Evolutionary conservation across 2,888 invertebrate species (phyloP).

Genomic region (Podotricha telesiphe): DNA sequence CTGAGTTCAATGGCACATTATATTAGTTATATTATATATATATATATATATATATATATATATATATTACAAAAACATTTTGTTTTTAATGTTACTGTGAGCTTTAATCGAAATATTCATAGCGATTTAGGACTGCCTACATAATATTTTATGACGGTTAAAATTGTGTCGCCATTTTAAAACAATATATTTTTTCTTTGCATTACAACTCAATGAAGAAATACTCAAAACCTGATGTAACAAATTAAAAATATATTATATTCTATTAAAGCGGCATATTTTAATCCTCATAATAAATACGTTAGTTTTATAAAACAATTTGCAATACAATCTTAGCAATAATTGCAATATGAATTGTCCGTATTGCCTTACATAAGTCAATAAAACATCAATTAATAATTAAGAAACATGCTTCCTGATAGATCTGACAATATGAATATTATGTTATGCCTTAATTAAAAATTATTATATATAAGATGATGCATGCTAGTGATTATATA

Average conservation of each 20-base stretch:
- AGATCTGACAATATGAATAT: constrained; percentile 81
- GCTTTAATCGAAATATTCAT: constrained; percentile 30
- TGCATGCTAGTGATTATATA: constrained; percentile 69
- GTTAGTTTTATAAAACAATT: constrained; percentile 7
- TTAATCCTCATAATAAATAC: background rate
- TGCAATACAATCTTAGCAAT: constrained; percentile 16
- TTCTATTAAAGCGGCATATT: background rate
- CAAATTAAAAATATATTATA: background rate
- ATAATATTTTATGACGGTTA: constrained; percentile 1
- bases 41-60: constrained; percentile 1
- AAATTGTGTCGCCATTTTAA: background rate
- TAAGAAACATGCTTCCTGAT: constrained; percentile 82
- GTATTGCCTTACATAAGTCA: constrained; percentile 53
- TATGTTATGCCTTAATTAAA: constrained; percentile 79
- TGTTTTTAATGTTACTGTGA: constrained; percentile 25
- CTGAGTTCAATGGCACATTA: background rate
- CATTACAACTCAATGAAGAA: no score
- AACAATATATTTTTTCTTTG: no score
- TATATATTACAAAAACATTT: background rate
- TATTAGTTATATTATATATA: background rate
- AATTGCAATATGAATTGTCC: constrained; percentile 24
- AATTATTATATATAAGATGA: constrained; percentile 57
- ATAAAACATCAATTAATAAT: constrained; percentile 76
- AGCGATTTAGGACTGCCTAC: constrained; percentile 26
- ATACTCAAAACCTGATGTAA: background rate